Conservation (phyloP, 2,888 invertebrate species). For the Drosophila mimica region DNA sequence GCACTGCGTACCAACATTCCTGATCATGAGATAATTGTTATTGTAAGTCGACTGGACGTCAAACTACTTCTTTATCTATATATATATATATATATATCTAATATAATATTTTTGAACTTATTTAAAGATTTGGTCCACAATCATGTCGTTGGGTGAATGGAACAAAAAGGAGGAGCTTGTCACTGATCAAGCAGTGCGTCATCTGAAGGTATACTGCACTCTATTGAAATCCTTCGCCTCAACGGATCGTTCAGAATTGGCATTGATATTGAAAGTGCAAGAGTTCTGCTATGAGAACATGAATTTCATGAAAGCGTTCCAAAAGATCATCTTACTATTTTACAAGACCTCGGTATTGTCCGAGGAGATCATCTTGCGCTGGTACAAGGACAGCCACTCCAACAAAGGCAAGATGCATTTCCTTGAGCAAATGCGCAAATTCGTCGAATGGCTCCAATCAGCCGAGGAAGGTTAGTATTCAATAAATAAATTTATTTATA, state of each 20-base stretch:
- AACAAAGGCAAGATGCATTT: slow-evolving; percentile 98
- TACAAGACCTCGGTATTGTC: slow-evolving; percentile 98
- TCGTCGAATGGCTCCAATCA: slow-evolving; percentile 98
- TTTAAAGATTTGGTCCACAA: slow-evolving; percentile 94
- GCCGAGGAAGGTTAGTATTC: slow-evolving; percentile 92
- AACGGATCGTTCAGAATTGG: slow-evolving; percentile 94
- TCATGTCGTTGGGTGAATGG: slow-evolving; percentile 98
- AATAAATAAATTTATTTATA: background rate
- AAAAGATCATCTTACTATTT: slow-evolving; percentile 97
- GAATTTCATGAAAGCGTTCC: slow-evolving; percentile 99
- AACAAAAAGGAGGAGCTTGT: slow-evolving; percentile 99
- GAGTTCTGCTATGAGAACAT: slow-evolving; percentile 99
- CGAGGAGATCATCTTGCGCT: slow-evolving; percentile 97
- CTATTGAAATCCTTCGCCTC: slow-evolving; percentile 95
- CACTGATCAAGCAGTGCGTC: slow-evolving; percentile 97
- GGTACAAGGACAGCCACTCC: slow-evolving; percentile 97
- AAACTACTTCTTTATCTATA: background rate
- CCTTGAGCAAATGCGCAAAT: slow-evolving; percentile 98
- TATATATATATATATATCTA: background rate
- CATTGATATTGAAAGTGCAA: slow-evolving; percentile 95
- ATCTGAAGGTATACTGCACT: slow-evolving; percentile 93
- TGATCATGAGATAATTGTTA: slow-evolving; percentile 95
- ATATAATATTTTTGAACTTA: background rate
- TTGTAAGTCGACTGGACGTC: slow-evolving; percentile 86
- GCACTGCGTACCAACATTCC: slow-evolving; percentile 92